Percentiles rank a stretch among this genome's conserved stretches.
Evolutionary conservation across 1,140 invertebrate genomes (phyloP).

Genomic region (Atta cephalotes): DNA sequence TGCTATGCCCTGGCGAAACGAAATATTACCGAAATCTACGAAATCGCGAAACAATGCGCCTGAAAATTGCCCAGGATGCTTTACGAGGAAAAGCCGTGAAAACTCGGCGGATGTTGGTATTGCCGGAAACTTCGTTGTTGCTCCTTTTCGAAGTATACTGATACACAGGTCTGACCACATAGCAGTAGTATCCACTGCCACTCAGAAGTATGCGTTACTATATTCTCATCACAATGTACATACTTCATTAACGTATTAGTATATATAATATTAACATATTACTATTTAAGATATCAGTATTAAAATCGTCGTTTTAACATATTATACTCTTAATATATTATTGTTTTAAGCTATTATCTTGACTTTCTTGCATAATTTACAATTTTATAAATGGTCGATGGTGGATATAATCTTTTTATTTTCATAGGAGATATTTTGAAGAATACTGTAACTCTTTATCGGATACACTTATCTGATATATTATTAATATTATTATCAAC

Average conservation of each 20-base stretch:
- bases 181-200: neutral
- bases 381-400: neutral
- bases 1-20: slow-evolving; percentile 6
- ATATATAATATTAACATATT: neutral
- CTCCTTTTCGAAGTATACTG: slow-evolving; percentile 16
- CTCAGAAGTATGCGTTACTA: neutral
- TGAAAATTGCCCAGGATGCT: slow-evolving; percentile 47
- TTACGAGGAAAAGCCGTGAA: slow-evolving; percentile 39
- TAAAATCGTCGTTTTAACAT: neutral
- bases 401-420: neutral
- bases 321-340: neutral
- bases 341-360: neutral
- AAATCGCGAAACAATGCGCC: slow-evolving; percentile 43
- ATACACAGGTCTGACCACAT: slow-evolving; percentile 25
- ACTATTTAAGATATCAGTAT: neutral
- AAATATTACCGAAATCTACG: slow-evolving; percentile 52
- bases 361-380: neutral
- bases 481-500: neutral
- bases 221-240: neutral
- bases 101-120: slow-evolving; percentile 1
- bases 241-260: neutral
- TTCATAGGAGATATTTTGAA: neutral
- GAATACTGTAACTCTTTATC: neutral
- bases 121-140: neutral
- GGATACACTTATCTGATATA: neutral